Evolutionary conservation across 2,797 vertebrate species (phyloP), one percentile per base, ranked within the genome.

Genomic region (Danionella dracula): DNA sequence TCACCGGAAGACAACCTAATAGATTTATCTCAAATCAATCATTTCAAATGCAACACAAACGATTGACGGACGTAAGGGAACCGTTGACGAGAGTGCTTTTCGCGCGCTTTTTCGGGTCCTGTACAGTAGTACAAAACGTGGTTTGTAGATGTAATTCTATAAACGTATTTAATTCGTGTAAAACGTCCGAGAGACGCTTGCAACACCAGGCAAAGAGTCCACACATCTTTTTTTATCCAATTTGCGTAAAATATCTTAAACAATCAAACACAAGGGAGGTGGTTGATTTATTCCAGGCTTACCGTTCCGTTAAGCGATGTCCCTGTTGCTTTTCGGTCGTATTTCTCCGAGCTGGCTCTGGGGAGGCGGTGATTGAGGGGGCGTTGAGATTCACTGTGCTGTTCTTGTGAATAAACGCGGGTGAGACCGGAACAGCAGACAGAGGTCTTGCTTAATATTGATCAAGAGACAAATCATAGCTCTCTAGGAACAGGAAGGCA

Each of bases 341-440:
- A 63, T 50, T 63, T 32, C 8, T 63, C 12, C 15, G 60, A 63
- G 21, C 38, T 29, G 38, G 27, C 20, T 54, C 38, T 45, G 62
- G 38, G 17, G 51, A 56, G 42, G 63, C 63, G 53, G 32, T 40
- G 53, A 57, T 38, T 32, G 63, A 56, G 63, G 63, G 63, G 63
- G 63, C 42, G 63, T 27, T 19, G 2, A 27, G 29, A 21, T 64
- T 27, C 23, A 3, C 3, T 3, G 23, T 27, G 23, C 38, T 54
- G 16, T 35, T 64, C 40, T 17, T 17, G n/a, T 45, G 50, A 65
- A 55, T 17, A 45, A 45, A 42, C 19, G 29, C 35, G 21, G 38
- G 4, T 45, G 49, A 55, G 23, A 19, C 40, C 34, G 40, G 49
- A 65, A 42, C 53, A 44, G 4, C 8, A 17, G 50, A 46, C 50